Percentiles rank a stretch among this genome's conserved stretches.
Conservation (phyloP, 2,888 invertebrate species). For the Drosophila phalerata region DNA sequence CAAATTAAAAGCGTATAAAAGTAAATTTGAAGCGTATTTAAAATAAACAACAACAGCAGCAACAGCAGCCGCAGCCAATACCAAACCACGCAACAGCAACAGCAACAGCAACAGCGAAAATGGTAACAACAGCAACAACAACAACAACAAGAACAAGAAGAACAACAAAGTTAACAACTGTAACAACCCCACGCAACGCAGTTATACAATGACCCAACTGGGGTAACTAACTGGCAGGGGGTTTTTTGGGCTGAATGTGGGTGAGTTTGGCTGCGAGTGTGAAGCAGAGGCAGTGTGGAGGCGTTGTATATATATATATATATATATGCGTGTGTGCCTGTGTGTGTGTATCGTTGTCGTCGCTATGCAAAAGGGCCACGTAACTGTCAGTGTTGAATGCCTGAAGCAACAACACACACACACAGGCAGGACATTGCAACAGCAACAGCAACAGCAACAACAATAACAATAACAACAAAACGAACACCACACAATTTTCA, state of each 20-base stretch:
- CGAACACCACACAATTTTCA: slow-evolving; percentile 46
- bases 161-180: slow-evolving; percentile 10
- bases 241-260: background rate
- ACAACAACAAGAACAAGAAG: slow-evolving; percentile 19
- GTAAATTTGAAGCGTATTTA: slow-evolving; percentile 79
- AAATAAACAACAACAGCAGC: slow-evolving; percentile 53
- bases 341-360: slow-evolving; percentile 51
- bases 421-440: slow-evolving; percentile 17
- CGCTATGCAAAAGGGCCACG: slow-evolving; percentile 70
- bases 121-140: background rate
- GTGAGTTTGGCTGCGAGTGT: background rate
- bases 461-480: slow-evolving; percentile 30
- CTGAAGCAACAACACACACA: slow-evolving; percentile 25
- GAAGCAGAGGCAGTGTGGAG: no score
- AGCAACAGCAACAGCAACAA: slow-evolving; percentile 23
- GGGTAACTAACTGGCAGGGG: background rate
- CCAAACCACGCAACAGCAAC: slow-evolving; percentile 10
- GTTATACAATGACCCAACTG: slow-evolving; percentile 53
- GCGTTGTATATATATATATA: no score
- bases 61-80: slow-evolving; percentile 4
- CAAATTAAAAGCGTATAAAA: slow-evolving; percentile 79
- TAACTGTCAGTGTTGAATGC: slow-evolving; percentile 63
- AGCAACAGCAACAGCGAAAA: slow-evolving; percentile 5
- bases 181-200: slow-evolving; percentile 31
- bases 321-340: background rate